Evolutionary conservation across 2,113 vertebrate genomes (phyloP).

Genomic region (Pantherophis guttatus): DNA sequence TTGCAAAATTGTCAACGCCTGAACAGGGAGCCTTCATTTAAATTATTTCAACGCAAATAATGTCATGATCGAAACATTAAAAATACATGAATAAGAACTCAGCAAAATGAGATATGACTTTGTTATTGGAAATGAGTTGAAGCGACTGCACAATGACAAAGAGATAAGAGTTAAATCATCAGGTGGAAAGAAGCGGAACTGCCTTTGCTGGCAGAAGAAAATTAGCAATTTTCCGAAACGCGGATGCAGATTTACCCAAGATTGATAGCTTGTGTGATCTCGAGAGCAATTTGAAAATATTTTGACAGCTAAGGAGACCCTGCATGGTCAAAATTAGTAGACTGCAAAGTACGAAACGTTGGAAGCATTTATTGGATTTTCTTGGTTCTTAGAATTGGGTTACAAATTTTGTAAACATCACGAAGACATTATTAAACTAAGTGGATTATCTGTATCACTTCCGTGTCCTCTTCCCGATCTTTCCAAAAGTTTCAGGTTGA

Average conservation of each 20-base stretch:
- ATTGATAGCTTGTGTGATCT: not conserved
- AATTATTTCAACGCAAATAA: not conserved
- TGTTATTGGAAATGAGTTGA: slow-evolving; percentile 8
- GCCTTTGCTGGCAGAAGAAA: not conserved
- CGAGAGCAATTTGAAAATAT: not conserved
- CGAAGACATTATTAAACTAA: not conserved
- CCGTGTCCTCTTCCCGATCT: not conserved
- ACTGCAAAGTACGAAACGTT: not conserved
- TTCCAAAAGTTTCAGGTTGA: not conserved
- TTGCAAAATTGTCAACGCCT: not conserved
- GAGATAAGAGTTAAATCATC: not conserved
- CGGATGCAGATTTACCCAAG: slow-evolving; percentile 9
- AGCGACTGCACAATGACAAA: slow-evolving; percentile 1
- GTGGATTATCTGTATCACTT: not conserved
- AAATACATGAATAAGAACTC: slow-evolving; percentile 24
- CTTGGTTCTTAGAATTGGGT: not conserved
- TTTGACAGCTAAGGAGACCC: not conserved
- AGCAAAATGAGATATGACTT: not conserved
- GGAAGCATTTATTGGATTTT: not conserved
- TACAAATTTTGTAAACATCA: not conserved
- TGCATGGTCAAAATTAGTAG: not conserved
- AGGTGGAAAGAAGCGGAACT: not conserved
- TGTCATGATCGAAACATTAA: slow-evolving; percentile 14
- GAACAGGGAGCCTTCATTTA: not conserved
- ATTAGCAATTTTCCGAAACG: slow-evolving; percentile 22